Conservation (phyloP, 2,113 vertebrate species). For the Hemichromis elongatus region DNA sequence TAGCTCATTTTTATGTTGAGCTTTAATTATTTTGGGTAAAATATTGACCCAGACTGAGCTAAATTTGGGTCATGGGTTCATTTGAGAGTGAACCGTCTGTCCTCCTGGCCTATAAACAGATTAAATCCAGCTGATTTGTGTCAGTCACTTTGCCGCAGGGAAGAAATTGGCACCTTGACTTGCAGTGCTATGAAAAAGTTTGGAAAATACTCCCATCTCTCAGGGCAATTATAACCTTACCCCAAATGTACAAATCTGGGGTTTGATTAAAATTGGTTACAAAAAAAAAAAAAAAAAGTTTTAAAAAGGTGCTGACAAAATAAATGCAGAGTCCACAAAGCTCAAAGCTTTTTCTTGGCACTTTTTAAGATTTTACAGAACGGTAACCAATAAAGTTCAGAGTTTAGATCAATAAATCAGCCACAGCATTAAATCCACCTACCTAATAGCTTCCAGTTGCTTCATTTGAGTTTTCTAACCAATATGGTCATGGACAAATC, state of each 20-base stretch:
- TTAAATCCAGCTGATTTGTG: constrained; percentile 9
- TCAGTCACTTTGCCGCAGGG: neutral
- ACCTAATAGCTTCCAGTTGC: neutral
- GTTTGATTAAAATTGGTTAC: neutral
- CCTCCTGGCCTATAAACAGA: constrained; percentile 2
- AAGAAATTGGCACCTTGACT: neutral
- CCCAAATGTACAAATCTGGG: neutral
- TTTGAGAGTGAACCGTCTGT: neutral
- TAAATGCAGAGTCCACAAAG: neutral
- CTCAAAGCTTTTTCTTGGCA: neutral
- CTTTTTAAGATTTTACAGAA: neutral
- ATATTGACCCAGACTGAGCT: neutral
- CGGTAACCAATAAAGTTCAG: rapidly evolving
- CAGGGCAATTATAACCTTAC: neutral
- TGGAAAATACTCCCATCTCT: neutral
- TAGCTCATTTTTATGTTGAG: neutral
- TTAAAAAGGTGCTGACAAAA: neutral
- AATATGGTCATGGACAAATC: rapidly evolving
- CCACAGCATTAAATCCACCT: neutral
- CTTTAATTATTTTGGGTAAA: neutral
- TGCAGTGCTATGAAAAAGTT: neutral
- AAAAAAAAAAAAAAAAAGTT: too few relatives aligned
- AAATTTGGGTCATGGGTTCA: neutral
- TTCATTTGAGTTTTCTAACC: neutral
- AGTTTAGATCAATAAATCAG: neutral